Evolutionary conservation across 2,888 invertebrate genomes (phyloP), one percentile per base, ranked within the genome.

Genomic region (Trypoxylon attenuatum): DNA sequence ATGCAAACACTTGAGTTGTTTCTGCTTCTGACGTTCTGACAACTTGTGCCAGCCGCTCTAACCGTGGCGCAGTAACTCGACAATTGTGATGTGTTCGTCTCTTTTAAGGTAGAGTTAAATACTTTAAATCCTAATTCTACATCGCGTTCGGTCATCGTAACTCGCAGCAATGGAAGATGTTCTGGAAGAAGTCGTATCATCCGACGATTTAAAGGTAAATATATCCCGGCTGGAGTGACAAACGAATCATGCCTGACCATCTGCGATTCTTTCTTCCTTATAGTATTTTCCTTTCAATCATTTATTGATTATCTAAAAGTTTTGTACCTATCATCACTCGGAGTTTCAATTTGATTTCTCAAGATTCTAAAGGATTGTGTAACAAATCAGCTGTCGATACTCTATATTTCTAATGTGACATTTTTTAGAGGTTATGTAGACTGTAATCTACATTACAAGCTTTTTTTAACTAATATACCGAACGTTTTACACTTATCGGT

Each of bases 151-250:
- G 50, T 38, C 8, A 22, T 5, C 33, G 33, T 6, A 42, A 29
- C 29, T 19, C 16, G 5, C 10, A 47, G 83, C 76, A 60, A 94
- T 95, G 95, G 94, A 94, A 78, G 94, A 94, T 84, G 90, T 95
- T 72, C 87, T 96, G 73, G 92, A 94, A 77, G 95, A 95, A 87
- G 91, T 93, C 52, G 95, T 95, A 64, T 91, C 94, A 41, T 91
- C 92, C 16, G 94, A 94, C 79, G 96, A 96, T 88, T 90, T 96
- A 84, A 93, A 94, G 90, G 96, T 95, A 90, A 4, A 33, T 13
- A 13, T 5, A 33, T 33, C n/a, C 3, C 1, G 4, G 13, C 33
- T 33, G n/a, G 33, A 33, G 33, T 6, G 33, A n/a, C n/a, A n/a
- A 33, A 33, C 8, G 5, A 33, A 33, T 33, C n/a, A 33, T 13